Evolutionary conservation across 2,797 vertebrate species (phyloP), one percentile per base, ranked within the genome.

Genomic region (Lophius americanus): DNA sequence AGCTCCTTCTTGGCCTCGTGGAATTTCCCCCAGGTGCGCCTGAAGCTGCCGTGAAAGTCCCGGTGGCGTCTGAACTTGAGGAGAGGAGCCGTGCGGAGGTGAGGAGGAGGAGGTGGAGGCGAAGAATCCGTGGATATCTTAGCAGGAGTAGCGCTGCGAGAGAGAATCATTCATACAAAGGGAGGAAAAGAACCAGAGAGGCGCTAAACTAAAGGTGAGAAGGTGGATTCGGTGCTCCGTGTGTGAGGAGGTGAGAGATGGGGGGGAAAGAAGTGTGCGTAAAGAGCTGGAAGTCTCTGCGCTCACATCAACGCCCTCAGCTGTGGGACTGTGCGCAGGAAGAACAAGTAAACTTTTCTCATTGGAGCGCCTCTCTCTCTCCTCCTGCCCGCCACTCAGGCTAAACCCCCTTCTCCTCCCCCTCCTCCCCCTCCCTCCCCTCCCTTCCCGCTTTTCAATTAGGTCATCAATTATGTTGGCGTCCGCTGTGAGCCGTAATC

Each of bases 391-490:
- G 32, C 5, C 35, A 3, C 3, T 14, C 59, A 9, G 35, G 33
- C 42, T 38, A 35, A 48, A 48, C 11, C 57, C 8, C 37, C 6
- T 2, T 46, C 63, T 35, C 51, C 5, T 13, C 65, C 72, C 68
- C 79, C 78, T 52, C 73, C 82, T 52, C 81, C 33, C 70, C 71
- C 76, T 78, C 80, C 49, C 85, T 54, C 80, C 52, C 60, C 13
- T 65, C 81, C 48, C 73, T 82, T 50, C 87, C 82, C 36, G 70
- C 62, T 86, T 88, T 87, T 87, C 91, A 94, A 94, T 94, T 93
- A 93, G 91, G 84, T 92, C 91, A 94, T 94, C 91, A 94, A 93
- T 92, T 91, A 93, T 92, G 90, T 82, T 68, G 75, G 66, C 82
- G 81, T 76, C 81, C 68, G 85, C 67, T 88, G 86, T 71, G 86